A percentile compares a stretch with the other conserved stretches of the same genome.
These are phyloP conservation scores for Cyanoderma ruficeps DNA, from an alignment of 2,113 vertebrate genomes.

Conservation along the genomic window DNA sequence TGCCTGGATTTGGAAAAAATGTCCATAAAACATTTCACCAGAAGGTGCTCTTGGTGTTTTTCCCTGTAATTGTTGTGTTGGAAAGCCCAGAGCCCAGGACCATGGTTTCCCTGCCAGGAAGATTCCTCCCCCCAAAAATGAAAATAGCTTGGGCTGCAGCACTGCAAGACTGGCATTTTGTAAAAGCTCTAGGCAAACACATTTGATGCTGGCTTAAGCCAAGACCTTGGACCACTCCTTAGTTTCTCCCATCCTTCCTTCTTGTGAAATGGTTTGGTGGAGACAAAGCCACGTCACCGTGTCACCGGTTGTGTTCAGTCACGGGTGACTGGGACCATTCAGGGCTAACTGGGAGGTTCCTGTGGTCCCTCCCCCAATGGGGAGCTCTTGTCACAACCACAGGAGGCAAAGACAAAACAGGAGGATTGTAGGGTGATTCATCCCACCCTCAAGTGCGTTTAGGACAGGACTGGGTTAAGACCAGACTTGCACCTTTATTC, in stretches of 20 bases:
- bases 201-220: neutral
- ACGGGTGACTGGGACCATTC: neutral
- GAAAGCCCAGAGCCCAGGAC: neutral
- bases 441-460: neutral
- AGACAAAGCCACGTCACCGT: accelerated
- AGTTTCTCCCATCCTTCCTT: neutral
- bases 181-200: neutral
- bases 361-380: neutral
- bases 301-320: neutral
- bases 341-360: neutral
- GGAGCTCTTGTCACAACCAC: neutral
- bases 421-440: neutral
- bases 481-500: neutral
- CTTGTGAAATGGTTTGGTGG: neutral
- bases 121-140: neutral
- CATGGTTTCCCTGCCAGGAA: neutral
- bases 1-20: neutral
- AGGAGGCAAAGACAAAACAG: neutral
- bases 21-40: neutral
- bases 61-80: neutral
- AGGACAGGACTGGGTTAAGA: neutral
- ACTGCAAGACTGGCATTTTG: neutral
- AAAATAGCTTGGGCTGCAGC: neutral
- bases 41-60: neutral
- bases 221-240: neutral